Evolutionary conservation across 2,888 invertebrate genomes (phyloP).

Genomic region (Nesidiocoris tenuis): DNA sequence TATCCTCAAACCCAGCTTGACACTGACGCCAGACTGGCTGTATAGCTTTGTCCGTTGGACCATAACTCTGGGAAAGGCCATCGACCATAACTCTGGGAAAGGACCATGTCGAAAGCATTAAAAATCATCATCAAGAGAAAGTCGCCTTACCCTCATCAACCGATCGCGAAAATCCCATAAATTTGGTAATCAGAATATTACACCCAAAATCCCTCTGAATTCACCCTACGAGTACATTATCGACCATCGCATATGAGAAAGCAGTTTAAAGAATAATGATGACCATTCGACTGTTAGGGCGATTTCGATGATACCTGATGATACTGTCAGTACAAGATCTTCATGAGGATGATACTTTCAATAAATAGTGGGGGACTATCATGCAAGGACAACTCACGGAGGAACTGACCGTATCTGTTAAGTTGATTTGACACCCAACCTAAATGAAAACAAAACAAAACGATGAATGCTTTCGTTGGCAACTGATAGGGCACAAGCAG

Average conservation of each 20-base stretch:
- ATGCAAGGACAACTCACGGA: conserved; percentile 20
- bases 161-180: too few species aligned
- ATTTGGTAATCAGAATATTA: too few species aligned
- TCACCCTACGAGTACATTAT: too few species aligned
- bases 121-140: too few species aligned
- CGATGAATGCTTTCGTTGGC: neutral
- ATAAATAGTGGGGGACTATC: conserved; percentile 3
- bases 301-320: conserved; percentile 15
- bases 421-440: conserved; percentile 21
- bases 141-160: too few species aligned
- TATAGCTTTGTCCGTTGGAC: too few species aligned
- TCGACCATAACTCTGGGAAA: too few species aligned
- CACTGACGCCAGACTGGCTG: too few species aligned
- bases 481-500: neutral
- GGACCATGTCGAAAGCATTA: too few species aligned
- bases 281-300: conserved; percentile 15
- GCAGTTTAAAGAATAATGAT: conserved; percentile 9
- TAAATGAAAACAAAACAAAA: conserved; percentile 30
- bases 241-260: conserved; percentile 39
- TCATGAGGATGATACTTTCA: conserved; percentile 17
- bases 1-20: too few species aligned
- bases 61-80: too few species aligned
- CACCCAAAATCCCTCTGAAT: too few species aligned
- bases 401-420: conserved; percentile 33
- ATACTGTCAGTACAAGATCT: conserved; percentile 18